These are phyloP conservation scores for Anas platyrhynchos DNA, from an alignment of 2,113 vertebrate genomes.

Conservation along the genomic window DNA sequence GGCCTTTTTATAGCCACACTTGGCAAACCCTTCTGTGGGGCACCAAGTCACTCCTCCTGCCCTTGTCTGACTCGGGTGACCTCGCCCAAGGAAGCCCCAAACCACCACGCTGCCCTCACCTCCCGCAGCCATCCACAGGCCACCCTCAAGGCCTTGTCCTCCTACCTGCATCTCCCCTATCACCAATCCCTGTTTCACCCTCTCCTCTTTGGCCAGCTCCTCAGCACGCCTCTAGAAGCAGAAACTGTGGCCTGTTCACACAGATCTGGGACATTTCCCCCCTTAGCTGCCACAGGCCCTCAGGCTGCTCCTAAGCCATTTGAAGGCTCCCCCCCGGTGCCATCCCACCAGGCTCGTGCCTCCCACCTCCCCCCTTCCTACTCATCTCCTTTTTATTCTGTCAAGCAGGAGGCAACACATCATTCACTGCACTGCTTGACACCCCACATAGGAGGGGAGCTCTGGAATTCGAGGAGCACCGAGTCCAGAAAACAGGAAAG, in stretches of 20 bases:
- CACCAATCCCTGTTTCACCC: background rate
- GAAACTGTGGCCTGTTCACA: background rate
- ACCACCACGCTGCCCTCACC: background rate
- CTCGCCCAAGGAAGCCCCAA: background rate
- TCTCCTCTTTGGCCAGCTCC: background rate
- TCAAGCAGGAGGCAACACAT: background rate
- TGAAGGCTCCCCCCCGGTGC: background rate
- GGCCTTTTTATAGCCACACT: background rate
- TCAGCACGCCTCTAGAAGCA: background rate
- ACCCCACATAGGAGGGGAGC: background rate
- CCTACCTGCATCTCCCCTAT: background rate
- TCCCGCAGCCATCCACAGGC: background rate
- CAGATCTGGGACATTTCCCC: background rate
- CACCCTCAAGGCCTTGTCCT: background rate
- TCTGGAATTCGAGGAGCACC: slow-evolving; percentile 42
- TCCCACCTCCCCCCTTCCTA: background rate
- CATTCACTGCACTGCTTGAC: slow-evolving; percentile 32
- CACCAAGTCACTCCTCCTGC: background rate
- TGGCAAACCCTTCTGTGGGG: background rate
- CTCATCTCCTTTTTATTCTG: background rate
- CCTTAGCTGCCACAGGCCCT: background rate
- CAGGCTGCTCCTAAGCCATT: background rate
- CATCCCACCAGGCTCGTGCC: background rate
- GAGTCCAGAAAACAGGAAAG: slow-evolving; percentile 59
- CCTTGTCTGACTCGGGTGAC: background rate